Percentiles rank a stretch among this genome's conserved stretches.
These are phyloP conservation scores for Hoplias malabaricus DNA, from an alignment of 2,113 vertebrate species.

Conservation along the genomic window DNA sequence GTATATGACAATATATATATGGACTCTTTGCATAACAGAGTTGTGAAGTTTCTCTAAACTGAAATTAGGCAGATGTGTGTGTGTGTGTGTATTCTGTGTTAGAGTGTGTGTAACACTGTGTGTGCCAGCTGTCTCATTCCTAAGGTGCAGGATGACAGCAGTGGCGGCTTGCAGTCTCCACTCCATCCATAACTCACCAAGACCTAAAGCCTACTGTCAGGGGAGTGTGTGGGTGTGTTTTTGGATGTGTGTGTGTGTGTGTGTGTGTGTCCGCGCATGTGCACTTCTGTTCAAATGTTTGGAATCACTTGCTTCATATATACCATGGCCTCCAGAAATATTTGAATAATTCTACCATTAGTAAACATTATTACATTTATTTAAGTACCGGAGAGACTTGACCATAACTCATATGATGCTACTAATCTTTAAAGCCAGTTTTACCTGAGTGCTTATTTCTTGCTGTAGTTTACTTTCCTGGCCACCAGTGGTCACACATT, in stretches of 20 bases:
- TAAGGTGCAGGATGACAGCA: conserved; percentile 63
- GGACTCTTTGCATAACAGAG: background rate
- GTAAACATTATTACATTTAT: too few species aligned
- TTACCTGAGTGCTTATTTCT: too few species aligned
- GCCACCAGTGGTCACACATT: too few species aligned
- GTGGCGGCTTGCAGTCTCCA: conserved; percentile 57
- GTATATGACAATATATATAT: conserved; percentile 14
- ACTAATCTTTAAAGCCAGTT: too few species aligned
- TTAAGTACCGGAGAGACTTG: too few species aligned
- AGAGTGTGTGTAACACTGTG: conserved; percentile 22
- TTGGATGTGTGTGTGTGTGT: background rate
- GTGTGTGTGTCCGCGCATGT: background rate
- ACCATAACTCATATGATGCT: too few species aligned
- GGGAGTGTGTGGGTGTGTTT: conserved; percentile 2
- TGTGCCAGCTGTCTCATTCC: conserved; percentile 71
- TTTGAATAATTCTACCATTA: too few species aligned
- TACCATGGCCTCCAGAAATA: too few species aligned
- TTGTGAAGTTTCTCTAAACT: background rate
- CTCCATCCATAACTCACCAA: conserved; percentile 47
- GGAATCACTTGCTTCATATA: background rate
- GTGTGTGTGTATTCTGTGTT: conserved; percentile 49
- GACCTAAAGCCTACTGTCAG: conserved; percentile 21
- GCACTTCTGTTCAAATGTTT: background rate
- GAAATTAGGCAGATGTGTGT: background rate
- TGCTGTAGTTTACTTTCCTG: too few species aligned